These are phyloP conservation scores for Trissolcus basalis DNA, from an alignment of 1,140 invertebrate species.

Conservation along the genomic window DNA sequence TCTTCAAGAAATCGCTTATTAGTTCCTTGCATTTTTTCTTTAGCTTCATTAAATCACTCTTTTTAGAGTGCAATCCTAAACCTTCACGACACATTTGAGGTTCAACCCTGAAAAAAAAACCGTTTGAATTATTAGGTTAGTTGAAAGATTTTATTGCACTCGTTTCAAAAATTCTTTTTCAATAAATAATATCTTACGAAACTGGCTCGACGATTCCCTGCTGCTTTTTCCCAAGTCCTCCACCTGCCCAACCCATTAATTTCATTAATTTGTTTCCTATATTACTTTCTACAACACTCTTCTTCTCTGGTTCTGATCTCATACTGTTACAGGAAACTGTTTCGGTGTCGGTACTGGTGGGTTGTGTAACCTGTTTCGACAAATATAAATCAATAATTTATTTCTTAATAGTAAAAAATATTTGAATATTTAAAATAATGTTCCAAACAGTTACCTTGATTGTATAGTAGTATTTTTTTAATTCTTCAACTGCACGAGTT, in stretches of 20 bases:
- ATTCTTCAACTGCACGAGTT: slow-evolving; percentile 64
- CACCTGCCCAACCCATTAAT: slow-evolving; percentile 89
- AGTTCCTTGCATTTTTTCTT: slow-evolving; percentile 65
- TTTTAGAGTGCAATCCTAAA: slow-evolving; percentile 66
- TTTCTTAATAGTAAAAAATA: no score
- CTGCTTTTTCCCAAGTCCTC: slow-evolving; percentile 82
- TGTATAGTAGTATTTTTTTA: slow-evolving; percentile 76
- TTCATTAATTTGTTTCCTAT: slow-evolving; percentile 84
- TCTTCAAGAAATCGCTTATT: slow-evolving; percentile 75
- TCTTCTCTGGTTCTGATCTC: slow-evolving; percentile 32
- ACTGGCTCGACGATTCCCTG: slow-evolving; percentile 83
- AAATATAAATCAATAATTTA: not conserved
- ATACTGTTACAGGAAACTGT: slow-evolving; percentile 37
- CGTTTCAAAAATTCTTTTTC: not conserved
- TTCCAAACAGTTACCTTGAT: slow-evolving; percentile 72
- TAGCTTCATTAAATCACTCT: slow-evolving; percentile 67
- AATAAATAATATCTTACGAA: slow-evolving; percentile 68
- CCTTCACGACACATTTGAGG: slow-evolving; percentile 65
- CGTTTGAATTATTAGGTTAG: no score
- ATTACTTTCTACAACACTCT: slow-evolving; percentile 73
- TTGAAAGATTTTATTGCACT: no score
- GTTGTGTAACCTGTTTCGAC: slow-evolving; percentile 60
- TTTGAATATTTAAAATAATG: slow-evolving; percentile 3
- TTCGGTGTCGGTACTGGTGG: slow-evolving; percentile 50
- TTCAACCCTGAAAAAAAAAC: slow-evolving; percentile 70